Base-by-base conservation (phyloP, 1,140 invertebrate genomes). In the Zaprionus inermis region DNA sequence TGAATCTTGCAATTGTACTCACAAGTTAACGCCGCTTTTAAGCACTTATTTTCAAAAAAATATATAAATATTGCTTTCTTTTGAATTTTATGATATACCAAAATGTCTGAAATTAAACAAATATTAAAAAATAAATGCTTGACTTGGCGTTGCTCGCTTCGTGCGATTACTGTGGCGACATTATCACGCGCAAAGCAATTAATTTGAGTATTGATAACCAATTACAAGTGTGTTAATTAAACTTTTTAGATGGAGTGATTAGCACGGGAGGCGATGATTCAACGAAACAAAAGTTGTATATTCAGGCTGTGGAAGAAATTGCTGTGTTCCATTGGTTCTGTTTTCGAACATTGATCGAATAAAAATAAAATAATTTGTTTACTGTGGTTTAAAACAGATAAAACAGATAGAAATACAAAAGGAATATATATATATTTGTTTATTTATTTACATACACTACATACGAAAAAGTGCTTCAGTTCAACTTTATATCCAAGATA, bases 381-480 rank as follows among this genome's bases (percentile, higher is more conserved):
- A 1, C 24, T 5, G 2, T 38, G 2, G 14, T 38, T 38, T n/a
- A 11, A 11, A 1, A 3, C 5, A 46, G 11, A 12, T 49, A 49
- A 22, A 22, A 49, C 18, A 49, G 4, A 5, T 11, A 10, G 3
- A 18, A 11, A 6, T 59, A 30, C 24, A 44, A 59, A 58, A 59
- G 24, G 10, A 41, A 28, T 64, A 61, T 6, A 28, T 64, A 61
- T 6, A 10, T 51, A 61, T 49, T 49, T 51, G 24, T 65, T 65
- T 41, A 41, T 65, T 51, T 20, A 41, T 51, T 28, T 67, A 68
- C 38, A 24, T 60, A 52, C 46, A 60, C 32, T 52, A 60, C 22
- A 60, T 41, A 32, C n/a, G 34, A 32, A 24, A 32, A 51, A 32
- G 60, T 55, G 22, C 16, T 69, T 61, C 36, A 32, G 34, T 58